A percentile compares a stretch with the other conserved stretches of the same genome.
Evolutionary conservation across 2,797 vertebrate genomes (phyloP).

Genomic region (Sitta carolinensis): DNA sequence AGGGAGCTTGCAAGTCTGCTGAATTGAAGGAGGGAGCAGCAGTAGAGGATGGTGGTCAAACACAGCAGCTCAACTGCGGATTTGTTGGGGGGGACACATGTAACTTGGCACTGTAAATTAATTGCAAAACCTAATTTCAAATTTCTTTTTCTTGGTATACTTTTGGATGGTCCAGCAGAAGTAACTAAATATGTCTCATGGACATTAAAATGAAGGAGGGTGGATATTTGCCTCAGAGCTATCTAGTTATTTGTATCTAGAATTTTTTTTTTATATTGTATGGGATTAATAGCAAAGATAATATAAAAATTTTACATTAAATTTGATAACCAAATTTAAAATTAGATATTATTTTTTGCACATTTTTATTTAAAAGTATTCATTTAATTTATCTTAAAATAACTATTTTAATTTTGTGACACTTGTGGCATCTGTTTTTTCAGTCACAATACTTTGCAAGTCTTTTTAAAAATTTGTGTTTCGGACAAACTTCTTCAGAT

Average conservation of each 20-base stretch:
- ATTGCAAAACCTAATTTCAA: background rate
- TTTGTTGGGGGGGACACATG: accelerated
- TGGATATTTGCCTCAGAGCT: background rate
- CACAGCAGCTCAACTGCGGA: background rate
- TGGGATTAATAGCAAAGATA: background rate
- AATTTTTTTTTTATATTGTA: background rate
- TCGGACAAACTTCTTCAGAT: background rate
- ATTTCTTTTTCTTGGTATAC: background rate
- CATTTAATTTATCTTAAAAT: background rate
- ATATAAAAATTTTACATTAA: background rate
- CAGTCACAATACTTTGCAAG: accelerated
- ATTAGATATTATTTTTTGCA: background rate
- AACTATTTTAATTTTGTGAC: background rate
- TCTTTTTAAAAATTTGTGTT: background rate
- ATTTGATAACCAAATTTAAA: background rate
- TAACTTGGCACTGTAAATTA: background rate
- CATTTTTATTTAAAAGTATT: background rate
- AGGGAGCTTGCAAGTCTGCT: background rate
- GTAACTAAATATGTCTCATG: background rate
- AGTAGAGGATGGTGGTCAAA: background rate
- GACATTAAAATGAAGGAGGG: background rate
- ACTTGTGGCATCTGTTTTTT: background rate
- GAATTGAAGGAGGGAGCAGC: background rate
- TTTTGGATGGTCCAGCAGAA: background rate
- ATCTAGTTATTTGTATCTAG: background rate